A percentile compares a stretch with the other conserved stretches of the same genome.
Evolutionary conservation across 2,113 vertebrate genomes (phyloP).

Genomic region (Sinocyclocheilus anophthalmus): DNA sequence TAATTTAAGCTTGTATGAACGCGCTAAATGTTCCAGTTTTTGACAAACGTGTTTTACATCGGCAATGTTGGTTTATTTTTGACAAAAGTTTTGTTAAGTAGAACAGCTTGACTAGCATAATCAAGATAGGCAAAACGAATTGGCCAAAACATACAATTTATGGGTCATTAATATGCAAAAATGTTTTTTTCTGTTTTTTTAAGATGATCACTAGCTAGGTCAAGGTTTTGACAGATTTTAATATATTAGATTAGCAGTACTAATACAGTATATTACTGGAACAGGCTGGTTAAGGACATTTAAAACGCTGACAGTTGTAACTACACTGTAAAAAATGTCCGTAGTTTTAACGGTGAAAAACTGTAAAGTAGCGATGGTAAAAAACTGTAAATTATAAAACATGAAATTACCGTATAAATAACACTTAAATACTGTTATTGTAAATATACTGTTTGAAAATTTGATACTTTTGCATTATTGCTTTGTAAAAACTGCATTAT

Average conservation of each 20-base stretch:
- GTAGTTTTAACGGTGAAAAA: too few relatives aligned
- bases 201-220: not conserved
- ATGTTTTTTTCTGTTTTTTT: not conserved
- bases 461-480: too few relatives aligned
- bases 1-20: not conserved
- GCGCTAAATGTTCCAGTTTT: not conserved
- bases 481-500: too few relatives aligned
- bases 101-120: not conserved
- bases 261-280: not conserved
- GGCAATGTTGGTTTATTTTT: not conserved
- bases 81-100: not conserved
- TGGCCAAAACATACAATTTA: not conserved
- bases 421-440: too few relatives aligned
- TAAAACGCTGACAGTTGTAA: not conserved
- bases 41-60: not conserved
- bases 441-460: too few relatives aligned
- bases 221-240: not conserved
- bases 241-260: not conserved
- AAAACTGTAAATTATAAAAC: too few relatives aligned
- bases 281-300: not conserved
- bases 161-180: not conserved
- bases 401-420: too few relatives aligned
- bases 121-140: not conserved
- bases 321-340: not conserved
- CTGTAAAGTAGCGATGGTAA: too few relatives aligned